phyloP scores from a whole-genome alignment of 2,113 vertebrate species.

The Hippocampus guttulatus region DNA sequence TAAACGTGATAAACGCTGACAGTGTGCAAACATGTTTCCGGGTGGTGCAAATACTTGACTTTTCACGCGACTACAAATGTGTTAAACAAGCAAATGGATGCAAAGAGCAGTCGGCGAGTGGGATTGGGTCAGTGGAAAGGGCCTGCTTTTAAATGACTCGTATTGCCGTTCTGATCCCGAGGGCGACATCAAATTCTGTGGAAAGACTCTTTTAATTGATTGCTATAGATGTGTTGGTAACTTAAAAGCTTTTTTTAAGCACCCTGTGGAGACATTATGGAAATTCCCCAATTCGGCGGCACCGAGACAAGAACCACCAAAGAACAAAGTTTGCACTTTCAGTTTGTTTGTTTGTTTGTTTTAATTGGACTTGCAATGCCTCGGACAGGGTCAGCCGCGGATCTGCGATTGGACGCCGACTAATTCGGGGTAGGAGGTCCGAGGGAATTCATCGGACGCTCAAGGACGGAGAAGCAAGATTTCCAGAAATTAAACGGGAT shows the following conservation, averaged over 20 bases:
- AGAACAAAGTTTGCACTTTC: conserved; percentile 2
- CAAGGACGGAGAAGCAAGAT: conserved; percentile 76
- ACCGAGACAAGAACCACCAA: conserved; percentile 11
- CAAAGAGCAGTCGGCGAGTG: background rate
- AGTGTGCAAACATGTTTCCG: no score
- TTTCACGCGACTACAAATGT: conserved; percentile 2
- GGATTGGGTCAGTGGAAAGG: conserved; percentile 42
- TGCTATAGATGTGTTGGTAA: conserved; percentile 65
- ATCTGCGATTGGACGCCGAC: conserved; percentile 62
- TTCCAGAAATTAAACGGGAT: conserved; percentile 79
- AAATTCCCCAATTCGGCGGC: conserved; percentile 29
- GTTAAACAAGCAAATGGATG: conserved; percentile 45
- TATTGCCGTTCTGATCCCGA: conserved; percentile 41
- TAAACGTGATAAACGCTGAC: no score
- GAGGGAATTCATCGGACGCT: conserved; percentile 73
- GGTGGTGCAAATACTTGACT: background rate
- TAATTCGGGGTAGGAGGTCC: conserved; percentile 68
- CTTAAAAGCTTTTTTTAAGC: conserved; percentile 46
- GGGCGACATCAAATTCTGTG: conserved; percentile 50
- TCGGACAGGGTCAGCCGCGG: conserved; percentile 68
- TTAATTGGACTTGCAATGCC: conserved; percentile 67
- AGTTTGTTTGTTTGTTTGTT: conserved; percentile 23
- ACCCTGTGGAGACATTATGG: conserved; percentile 41
- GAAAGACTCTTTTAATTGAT: conserved; percentile 70
- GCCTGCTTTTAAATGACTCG: background rate